Evolutionary conservation across 2,797 vertebrate species (phyloP).

Genomic region (Enteromius treurensis): DNA sequence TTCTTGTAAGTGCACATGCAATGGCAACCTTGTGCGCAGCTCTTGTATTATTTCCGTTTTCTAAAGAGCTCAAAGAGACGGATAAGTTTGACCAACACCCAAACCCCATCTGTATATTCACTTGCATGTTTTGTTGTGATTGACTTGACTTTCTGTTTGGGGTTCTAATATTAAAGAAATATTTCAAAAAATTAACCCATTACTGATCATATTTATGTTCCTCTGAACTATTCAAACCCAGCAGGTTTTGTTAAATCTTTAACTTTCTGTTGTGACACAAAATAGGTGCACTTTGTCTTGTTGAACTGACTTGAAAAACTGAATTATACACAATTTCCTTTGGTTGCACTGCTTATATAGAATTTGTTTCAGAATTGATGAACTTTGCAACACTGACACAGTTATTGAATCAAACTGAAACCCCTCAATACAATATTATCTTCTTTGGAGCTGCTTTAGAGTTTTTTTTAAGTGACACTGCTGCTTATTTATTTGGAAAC

Average conservation of each 20-base stretch:
- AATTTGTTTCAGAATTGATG: not conserved
- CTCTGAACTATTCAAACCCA: not conserved
- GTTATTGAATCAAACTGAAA: not conserved
- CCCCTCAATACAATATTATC: not conserved
- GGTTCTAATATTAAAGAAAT: not conserved
- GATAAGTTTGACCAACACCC: not conserved
- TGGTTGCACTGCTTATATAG: not conserved
- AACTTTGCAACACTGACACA: not conserved
- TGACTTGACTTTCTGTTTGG: not conserved
- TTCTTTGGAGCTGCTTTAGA: not conserved
- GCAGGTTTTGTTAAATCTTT: not conserved
- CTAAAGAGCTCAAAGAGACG: not conserved
- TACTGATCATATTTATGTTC: not conserved
- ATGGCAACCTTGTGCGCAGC: not conserved
- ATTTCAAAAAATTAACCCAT: not conserved
- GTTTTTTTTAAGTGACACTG: not conserved
- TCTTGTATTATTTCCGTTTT: not conserved
- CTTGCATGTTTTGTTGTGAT: not conserved
- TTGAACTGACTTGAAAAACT: not conserved
- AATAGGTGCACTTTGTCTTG: not conserved
- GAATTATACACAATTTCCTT: not conserved
- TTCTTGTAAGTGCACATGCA: constrained; percentile 11
- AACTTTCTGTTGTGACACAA: not conserved
- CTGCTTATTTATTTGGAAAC: too few relatives aligned
- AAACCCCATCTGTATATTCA: not conserved